phyloP scores from a whole-genome alignment of 2,113 vertebrate genomes.

The Lophochroa leadbeateri region DNA sequence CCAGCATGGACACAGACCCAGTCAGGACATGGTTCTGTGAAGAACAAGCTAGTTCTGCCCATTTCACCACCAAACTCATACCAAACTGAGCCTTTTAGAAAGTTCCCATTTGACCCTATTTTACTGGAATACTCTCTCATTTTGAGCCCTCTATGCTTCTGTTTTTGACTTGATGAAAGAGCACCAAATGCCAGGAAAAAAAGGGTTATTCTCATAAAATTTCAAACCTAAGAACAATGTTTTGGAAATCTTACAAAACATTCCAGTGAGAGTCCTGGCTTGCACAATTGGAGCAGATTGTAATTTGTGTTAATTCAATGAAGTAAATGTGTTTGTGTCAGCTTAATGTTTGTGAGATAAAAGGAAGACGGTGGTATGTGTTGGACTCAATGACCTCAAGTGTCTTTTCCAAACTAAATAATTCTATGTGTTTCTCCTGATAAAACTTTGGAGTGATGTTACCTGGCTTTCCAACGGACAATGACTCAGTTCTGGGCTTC shows the following conservation, averaged over 20 bases:
- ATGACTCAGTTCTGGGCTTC: background rate
- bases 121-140: background rate
- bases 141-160: background rate
- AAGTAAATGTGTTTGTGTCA: background rate
- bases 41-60: background rate
- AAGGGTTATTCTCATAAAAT: background rate
- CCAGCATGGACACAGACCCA: fast-evolving
- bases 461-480: background rate
- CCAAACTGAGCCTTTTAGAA: background rate
- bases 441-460: background rate
- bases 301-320: background rate
- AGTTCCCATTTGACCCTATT: background rate
- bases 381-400: background rate
- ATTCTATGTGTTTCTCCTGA: background rate
- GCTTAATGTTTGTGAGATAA: background rate
- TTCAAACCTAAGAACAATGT: background rate
- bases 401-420: background rate
- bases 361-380: background rate
- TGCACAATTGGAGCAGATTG: background rate
- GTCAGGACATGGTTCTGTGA: background rate
- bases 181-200: background rate
- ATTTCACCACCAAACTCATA: background rate
- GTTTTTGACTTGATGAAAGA: background rate
- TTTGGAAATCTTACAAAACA: background rate
- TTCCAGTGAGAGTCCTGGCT: background rate